phyloP scores from a whole-genome alignment of 1,140 invertebrate genomes.

The Apis cerana region DNA sequence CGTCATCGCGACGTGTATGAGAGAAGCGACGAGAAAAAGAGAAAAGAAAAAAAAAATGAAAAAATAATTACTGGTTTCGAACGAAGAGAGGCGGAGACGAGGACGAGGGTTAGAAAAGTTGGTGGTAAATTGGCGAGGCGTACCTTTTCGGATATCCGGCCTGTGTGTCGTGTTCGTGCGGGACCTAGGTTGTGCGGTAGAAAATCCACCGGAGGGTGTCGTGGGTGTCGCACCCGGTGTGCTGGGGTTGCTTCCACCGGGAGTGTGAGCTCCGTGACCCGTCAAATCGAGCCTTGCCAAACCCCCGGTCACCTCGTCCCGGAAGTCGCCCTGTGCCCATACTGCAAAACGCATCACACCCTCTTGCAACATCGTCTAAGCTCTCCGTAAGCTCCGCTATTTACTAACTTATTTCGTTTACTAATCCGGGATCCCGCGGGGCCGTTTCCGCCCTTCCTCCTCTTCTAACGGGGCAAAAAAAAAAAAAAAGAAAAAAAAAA shows the following conservation, averaged over 20 bases:
- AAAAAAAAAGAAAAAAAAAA: no score
- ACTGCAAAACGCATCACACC: constrained; percentile 85
- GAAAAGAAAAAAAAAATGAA: background rate
- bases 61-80: background rate
- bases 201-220: constrained; percentile 83
- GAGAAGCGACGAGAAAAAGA: background rate
- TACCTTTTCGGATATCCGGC: constrained; percentile 76
- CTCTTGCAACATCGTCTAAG: constrained; percentile 71
- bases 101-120: constrained; percentile 22
- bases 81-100: background rate
- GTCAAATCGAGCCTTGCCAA: constrained; percentile 75
- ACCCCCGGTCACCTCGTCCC: constrained; percentile 87
- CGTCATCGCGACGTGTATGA: no score
- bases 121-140: constrained; percentile 28
- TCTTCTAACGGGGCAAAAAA: background rate
- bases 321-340: constrained; percentile 92
- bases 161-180: constrained; percentile 72
- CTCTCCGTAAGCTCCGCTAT: constrained; percentile 29
- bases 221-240: constrained; percentile 82
- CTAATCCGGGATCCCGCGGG: background rate
- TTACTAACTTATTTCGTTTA: constrained; percentile 23
- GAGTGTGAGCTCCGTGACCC: constrained; percentile 76
- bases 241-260: constrained; percentile 82
- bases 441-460: background rate
- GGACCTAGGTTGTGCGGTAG: constrained; percentile 73